Base-by-base conservation (phyloP, 2,113 vertebrate species). In the Speoplatyrhinus poulsoni region DNA sequence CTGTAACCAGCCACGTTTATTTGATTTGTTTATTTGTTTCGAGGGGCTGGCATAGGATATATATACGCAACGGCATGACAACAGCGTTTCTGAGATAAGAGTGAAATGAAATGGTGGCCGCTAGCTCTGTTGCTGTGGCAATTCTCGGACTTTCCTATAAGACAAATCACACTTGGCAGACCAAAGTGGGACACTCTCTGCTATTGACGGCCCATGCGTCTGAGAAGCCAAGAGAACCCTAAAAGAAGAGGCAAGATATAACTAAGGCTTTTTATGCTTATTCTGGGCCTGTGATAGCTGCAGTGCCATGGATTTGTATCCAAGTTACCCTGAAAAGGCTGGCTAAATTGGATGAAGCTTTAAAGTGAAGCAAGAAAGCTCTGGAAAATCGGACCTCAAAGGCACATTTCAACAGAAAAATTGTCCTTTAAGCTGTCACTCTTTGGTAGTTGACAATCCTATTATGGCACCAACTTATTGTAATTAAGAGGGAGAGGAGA, bases 341-440 rank as follows among this genome's bases (percentile, higher is more conserved):
- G 55, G 77, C 80, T 83, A 87, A 91, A 93, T 92, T 92, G 93
- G 92, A 92, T 92, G 87, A 82, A 90, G 89, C 89, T 91, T 94
- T 88, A 93, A 93, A 92, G 91, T 92, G 89, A 89, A 92, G 88
- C 88, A 89, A 87, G 84, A 93, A 92, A 92, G 88, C 92, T 87
- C 88, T 92, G 91, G 90, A 93, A 92, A 94, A 94, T 93, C 88
- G 82, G 80, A 63, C 88, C 91, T 92, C 87, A 91, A 92, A 91
- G 91, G 90, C 91, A 92, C 85, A 91, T 90, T 91, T 93, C 84
- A 88, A 90, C 89, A 91, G 88, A 87, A 93, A 92, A 91, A 89
- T 89, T 62, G 89, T 92, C 84, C 87, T 92, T 92, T 91, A 91
- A 94, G 90, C 89, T 90, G 90, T 88, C 89, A 88, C 81, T 91